Base-by-base conservation (phyloP, 2,888 invertebrate species). In the Dynastes hyllus region DNA sequence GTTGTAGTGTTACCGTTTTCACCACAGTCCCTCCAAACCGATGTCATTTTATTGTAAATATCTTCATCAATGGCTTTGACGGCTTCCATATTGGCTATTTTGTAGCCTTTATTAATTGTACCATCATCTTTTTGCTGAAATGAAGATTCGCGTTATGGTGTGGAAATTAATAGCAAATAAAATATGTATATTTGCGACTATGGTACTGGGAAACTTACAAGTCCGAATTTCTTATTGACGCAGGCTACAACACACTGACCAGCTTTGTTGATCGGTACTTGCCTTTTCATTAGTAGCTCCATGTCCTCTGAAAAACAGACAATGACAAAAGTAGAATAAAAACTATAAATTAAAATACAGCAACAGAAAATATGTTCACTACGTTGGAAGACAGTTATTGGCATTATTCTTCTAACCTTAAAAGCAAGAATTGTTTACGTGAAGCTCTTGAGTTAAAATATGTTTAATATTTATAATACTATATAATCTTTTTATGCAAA, bases 191-290 rank as follows among this genome's bases (percentile, higher is more conserved):
- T 29, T 22, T 16, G 29, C 6, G 11, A 22, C 16, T 61, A 27
- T 11, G n/a, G 16, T 9, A 2, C n/a, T 8, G n/a, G n/a, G 9
- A 53, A 55, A 71, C 58, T 89, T 86, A 91, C 91, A 87, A 90
- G 88, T 79, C 88, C 87, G 67, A 89, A 85, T 81, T 88, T 89
- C 83, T 85, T 90, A 80, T 89, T 90, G 45, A 91, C 86, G 79
- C 91, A 92, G n/a, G 89, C 89, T 77, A 90, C 81, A 50, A 91
- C 86, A 82, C 91, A 92, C 83, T 89, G 90, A 0, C 89, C 89
- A 40, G 85, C 87, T 22, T 85, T 85, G 2, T 85, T 88, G 0
- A 88, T 86, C 0, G 91, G 90, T 37, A 89, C 79, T 80, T 89
- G 88, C 79, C 90, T 88, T 51, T 88, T 85, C 76, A 90, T 83